Evolutionary conservation across 2,113 vertebrate species (phyloP).

Genomic region (Colius striatus): DNA sequence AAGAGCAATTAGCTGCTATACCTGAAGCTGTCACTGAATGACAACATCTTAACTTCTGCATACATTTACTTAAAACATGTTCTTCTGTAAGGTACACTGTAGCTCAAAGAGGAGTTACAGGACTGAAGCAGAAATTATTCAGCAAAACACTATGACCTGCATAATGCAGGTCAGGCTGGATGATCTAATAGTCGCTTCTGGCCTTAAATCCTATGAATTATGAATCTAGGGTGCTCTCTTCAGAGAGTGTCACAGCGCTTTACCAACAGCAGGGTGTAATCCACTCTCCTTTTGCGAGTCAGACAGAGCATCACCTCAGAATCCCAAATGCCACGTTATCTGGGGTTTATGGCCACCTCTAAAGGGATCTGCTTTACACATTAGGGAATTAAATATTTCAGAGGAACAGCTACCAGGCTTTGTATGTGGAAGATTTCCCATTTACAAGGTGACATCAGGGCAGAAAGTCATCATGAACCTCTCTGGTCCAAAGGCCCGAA

Average conservation of each 20-base stretch:
- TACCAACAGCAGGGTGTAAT: background rate
- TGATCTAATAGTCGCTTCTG: constrained; percentile 2
- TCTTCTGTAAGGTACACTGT: background rate
- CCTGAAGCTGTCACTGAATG: background rate
- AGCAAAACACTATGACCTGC: background rate
- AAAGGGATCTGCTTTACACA: background rate
- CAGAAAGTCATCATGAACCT: background rate
- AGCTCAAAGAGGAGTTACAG: background rate
- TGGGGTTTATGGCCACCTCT: background rate
- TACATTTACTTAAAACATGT: background rate
- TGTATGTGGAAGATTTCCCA: background rate
- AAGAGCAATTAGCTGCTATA: background rate
- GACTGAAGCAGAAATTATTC: constrained; percentile 10
- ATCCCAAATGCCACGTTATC: background rate
- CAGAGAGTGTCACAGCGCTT: background rate
- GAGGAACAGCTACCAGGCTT: background rate
- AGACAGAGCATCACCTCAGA: background rate
- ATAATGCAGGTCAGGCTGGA: background rate
- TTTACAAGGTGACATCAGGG: background rate
- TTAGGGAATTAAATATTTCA: background rate
- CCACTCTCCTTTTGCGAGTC: background rate
- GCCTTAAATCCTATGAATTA: constrained; percentile 26
- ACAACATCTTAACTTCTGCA: background rate
- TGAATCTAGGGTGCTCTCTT: background rate
- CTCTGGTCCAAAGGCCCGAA: background rate